phyloP scores from a whole-genome alignment of 2,888 invertebrate genomes.

The Myopa testacea region DNA sequence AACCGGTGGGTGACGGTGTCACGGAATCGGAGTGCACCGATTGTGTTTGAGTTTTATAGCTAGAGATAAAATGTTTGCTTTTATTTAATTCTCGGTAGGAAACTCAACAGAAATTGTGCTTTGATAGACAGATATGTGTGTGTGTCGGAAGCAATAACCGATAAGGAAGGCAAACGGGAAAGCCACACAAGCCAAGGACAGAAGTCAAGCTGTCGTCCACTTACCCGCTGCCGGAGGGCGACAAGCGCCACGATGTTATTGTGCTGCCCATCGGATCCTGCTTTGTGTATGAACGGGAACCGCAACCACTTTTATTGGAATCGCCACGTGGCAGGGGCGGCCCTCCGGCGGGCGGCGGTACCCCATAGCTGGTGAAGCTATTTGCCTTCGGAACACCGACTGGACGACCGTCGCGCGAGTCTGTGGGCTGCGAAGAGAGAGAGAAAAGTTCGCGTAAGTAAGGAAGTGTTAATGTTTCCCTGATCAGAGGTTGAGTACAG shows the following conservation, averaged over 20 bases:
- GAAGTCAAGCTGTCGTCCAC: slow-evolving; percentile 44
- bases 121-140: neutral
- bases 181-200: neutral
- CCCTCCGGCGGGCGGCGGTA: slow-evolving; percentile 71
- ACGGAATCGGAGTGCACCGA: slow-evolving; percentile 77
- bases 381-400: slow-evolving; percentile 80
- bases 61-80: slow-evolving; percentile 47
- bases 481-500: slow-evolving; percentile 50
- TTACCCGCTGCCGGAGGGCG: slow-evolving; percentile 69
- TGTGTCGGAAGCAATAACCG: neutral
- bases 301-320: slow-evolving; percentile 73
- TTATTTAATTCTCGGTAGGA: neutral
- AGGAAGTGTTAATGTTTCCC: neutral
- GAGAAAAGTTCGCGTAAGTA: neutral
- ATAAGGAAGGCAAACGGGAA: neutral
- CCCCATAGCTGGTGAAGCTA: slow-evolving; percentile 88
- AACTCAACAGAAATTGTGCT: neutral
- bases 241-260: slow-evolving; percentile 67
- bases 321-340: slow-evolving; percentile 73
- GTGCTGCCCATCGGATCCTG: slow-evolving; percentile 71
- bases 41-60: slow-evolving; percentile 68
- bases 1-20: slow-evolving; percentile 80
- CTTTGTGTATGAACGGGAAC: slow-evolving; percentile 77
- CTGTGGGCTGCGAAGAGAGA: slow-evolving; percentile 53
- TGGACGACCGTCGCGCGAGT: slow-evolving; percentile 67